A percentile compares a stretch with the other conserved stretches of the same genome.
These are phyloP conservation scores for Planiliza haematocheilus DNA, from an alignment of 2,113 vertebrate species.

Conservation along the genomic window DNA sequence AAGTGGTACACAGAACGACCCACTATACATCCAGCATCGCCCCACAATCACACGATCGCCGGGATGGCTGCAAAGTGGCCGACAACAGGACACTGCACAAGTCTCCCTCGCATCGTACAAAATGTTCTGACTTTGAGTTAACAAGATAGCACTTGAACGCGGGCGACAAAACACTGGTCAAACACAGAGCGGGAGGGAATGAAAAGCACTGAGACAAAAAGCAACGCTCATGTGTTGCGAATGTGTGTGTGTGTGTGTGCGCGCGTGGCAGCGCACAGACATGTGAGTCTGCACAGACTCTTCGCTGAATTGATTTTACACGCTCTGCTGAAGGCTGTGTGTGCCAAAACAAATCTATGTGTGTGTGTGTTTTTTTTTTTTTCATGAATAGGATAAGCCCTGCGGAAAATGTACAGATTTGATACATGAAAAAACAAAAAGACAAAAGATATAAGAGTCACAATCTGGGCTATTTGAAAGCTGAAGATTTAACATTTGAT, in stretches of 20 bases:
- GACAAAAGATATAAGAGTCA: slow-evolving; percentile 47
- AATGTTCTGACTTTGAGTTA: slow-evolving; percentile 59
- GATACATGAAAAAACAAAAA: slow-evolving; percentile 46
- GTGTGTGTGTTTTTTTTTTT: slow-evolving; percentile 44
- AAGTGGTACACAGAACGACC: neutral
- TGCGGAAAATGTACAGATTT: slow-evolving; percentile 71
- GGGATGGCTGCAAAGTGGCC: neutral
- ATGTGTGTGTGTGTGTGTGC: neutral
- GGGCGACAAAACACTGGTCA: slow-evolving; percentile 46
- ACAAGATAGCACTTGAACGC: slow-evolving; percentile 51
- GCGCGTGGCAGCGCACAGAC: slow-evolving; percentile 52
- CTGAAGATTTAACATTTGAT: slow-evolving; percentile 59
- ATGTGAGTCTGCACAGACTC: slow-evolving; percentile 64
- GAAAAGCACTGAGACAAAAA: slow-evolving; percentile 67
- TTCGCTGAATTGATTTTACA: slow-evolving; percentile 76
- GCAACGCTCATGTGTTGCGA: slow-evolving; percentile 59
- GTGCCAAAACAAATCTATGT: slow-evolving; percentile 75
- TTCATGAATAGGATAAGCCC: slow-evolving; percentile 71
- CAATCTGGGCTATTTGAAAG: slow-evolving; percentile 54
- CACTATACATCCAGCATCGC: neutral
- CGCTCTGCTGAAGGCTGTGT: slow-evolving; percentile 75
- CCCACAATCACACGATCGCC: too few relatives aligned
- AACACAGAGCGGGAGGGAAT: slow-evolving; percentile 45
- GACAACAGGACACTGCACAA: slow-evolving; percentile 24
- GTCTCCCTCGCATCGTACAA: slow-evolving; percentile 14